Conservation (phyloP, 2,113 vertebrate genomes). For the Speoplatyrhinus poulsoni region DNA sequence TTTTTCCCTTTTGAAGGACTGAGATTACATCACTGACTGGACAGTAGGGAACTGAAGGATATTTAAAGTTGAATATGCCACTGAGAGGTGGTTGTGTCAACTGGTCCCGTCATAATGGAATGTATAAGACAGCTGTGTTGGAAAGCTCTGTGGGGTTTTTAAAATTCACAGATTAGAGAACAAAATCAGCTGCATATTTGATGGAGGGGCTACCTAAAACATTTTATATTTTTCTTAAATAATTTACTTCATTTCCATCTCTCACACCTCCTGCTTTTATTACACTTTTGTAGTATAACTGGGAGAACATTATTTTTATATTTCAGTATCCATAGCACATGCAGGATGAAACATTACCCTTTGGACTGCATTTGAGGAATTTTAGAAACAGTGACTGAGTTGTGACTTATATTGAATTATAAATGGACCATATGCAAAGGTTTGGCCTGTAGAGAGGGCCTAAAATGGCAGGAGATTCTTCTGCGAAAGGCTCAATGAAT, state of each 20-base stretch:
- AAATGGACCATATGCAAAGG: conserved; percentile 27
- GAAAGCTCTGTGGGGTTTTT: neutral
- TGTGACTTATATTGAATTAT: conserved; percentile 24
- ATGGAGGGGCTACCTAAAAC: conserved; percentile 4
- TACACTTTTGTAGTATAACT: conserved; percentile 9
- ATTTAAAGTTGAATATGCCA: neutral
- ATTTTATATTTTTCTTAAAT: conserved; percentile 14
- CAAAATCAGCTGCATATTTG: neutral
- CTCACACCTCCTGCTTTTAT: conserved; percentile 1
- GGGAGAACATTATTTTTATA: conserved; percentile 57
- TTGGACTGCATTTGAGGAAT: conserved; percentile 25
- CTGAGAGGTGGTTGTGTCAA: neutral
- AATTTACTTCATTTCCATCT: neutral
- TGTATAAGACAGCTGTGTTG: neutral
- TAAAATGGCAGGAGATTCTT: conserved; percentile 42
- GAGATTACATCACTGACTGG: neutral
- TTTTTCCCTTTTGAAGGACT: conserved; percentile 16
- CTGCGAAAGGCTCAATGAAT: neutral
- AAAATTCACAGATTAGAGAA: neutral
- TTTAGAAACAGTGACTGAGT: conserved; percentile 45
- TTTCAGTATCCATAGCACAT: conserved; percentile 37
- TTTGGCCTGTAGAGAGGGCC: conserved; percentile 20
- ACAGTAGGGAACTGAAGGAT: conserved; percentile 27
- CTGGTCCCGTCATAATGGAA: neutral
- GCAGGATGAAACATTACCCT: conserved; percentile 26